Evolutionary conservation across 1,140 invertebrate genomes (phyloP).

Genomic region (Lordiphosa stackelbergi): DNA sequence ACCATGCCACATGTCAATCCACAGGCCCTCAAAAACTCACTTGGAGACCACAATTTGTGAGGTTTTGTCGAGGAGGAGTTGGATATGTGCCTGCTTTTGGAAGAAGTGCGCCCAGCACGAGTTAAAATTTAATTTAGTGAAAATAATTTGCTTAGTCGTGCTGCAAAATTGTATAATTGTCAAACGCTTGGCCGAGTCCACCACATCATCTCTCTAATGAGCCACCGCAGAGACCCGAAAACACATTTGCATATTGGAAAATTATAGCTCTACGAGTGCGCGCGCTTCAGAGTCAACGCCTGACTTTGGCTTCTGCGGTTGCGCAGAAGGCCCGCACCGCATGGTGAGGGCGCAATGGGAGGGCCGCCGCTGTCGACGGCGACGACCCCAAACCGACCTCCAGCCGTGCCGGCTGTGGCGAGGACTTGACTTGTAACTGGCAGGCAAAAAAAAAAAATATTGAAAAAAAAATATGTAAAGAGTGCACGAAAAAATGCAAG

Average conservation of each 20-base stretch:
- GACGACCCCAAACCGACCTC: constrained; percentile 57
- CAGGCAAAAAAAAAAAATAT: constrained; percentile 25
- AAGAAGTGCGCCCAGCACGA: constrained; percentile 75
- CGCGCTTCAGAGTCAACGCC: constrained; percentile 3
- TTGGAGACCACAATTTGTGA: constrained; percentile 33
- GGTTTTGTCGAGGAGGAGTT: constrained; percentile 44
- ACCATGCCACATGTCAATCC: constrained; percentile 54
- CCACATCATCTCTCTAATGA: constrained; percentile 44
- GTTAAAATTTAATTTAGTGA: constrained; percentile 76
- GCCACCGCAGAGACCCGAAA: constrained; percentile 55
- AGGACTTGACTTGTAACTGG: constrained; percentile 69
- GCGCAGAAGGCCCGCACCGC: constrained; percentile 67
- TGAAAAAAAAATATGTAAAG: constrained; percentile 13
- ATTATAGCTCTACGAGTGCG: constrained; percentile 60
- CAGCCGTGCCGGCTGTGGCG: constrained; percentile 52
- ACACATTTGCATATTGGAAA: constrained; percentile 74
- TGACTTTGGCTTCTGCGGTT: constrained; percentile 53
- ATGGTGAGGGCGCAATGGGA: constrained; percentile 68
- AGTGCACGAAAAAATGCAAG: constrained; percentile 51
- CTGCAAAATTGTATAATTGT: constrained; percentile 72
- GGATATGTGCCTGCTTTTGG: constrained; percentile 33
- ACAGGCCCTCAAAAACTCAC: constrained; percentile 35
- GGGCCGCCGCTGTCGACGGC: constrained; percentile 58
- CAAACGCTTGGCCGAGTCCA: constrained; percentile 41
- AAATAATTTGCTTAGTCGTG: constrained; percentile 75